Evolutionary conservation across 2,113 vertebrate genomes (phyloP), one percentile per base, ranked within the genome.

Genomic region (Beaufortia kweichowensis): DNA sequence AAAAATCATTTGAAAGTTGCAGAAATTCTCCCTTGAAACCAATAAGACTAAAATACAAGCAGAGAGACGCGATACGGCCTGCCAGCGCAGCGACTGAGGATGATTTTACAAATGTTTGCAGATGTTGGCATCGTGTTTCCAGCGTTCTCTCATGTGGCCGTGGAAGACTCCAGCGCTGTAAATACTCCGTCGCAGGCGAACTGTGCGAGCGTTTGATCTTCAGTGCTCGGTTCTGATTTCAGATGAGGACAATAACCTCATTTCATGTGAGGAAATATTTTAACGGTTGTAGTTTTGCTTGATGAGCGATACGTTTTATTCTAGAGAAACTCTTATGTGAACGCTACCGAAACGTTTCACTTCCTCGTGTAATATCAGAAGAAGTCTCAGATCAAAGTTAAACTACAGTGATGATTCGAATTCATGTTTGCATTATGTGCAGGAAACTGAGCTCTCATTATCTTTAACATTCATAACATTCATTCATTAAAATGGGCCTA

Each of bases 41-140:
- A 76, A 76, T 78, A 85, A 86, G 79, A 87, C 78, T 80, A 80
- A 75, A 62, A 26, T 75, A 78, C 72, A 80, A 76, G 77, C 28
- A 82, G 74, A 78, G 61, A 67, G 31, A 64, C 71, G 72, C 79
- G 82, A 69, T 83, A 82, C 76, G 74, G 48, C 64, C 82, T 79
- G 83, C 83, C 69, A 82, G 82, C 83, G 79, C 50, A 62, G 78
- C 46, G 15, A 46, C 66, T 53, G 87, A 87, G 84, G 86, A 89
- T 84, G 86, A 91, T 91, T 89, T 89, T 87, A 89, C 87, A 90
- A 93, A 91, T 92, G 90, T 90, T 92, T 91, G 89, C 91, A 92
- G 90, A 90, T 92, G 92, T 91, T 89, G 87, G 87, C 90, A 90
- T 90, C 90, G 86, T 87, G 87, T 90, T 90, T 90, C 81, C 79